A percentile compares a stretch with the other conserved stretches of the same genome.
These are phyloP conservation scores for Manduca sexta DNA, from an alignment of 1,140 invertebrate genomes.

Conservation along the genomic window DNA sequence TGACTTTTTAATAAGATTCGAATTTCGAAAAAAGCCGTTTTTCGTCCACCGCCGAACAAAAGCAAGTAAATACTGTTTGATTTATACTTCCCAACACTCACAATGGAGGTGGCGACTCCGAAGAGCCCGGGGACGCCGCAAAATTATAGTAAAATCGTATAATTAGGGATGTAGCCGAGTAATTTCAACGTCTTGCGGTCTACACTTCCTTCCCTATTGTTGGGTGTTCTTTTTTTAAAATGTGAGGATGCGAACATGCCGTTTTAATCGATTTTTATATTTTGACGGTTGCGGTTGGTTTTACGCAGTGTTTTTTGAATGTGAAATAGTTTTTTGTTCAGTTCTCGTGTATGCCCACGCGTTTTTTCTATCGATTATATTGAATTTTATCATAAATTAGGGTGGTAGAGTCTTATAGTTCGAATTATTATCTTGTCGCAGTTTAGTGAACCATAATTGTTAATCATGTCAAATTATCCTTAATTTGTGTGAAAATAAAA, in stretches of 20 bases:
- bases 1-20: slow-evolving; percentile 2
- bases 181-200: slow-evolving; percentile 60
- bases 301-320: slow-evolving; percentile 38
- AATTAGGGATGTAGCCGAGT: slow-evolving; percentile 56
- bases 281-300: slow-evolving; percentile 62
- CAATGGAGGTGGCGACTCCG: slow-evolving; percentile 50
- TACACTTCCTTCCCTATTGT: slow-evolving; percentile 60
- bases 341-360: slow-evolving; percentile 24
- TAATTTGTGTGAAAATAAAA: too few relatives aligned
- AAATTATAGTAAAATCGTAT: slow-evolving; percentile 62
- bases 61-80: slow-evolving; percentile 49
- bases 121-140: slow-evolving; percentile 32
- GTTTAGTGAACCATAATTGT: too few relatives aligned
- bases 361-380: slow-evolving; percentile 6
- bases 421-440: too few relatives aligned
- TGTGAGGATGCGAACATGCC: slow-evolving; percentile 5
- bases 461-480: too few relatives aligned
- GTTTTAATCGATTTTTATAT: slow-evolving; percentile 61
- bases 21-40: slow-evolving; percentile 23
- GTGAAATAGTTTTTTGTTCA: slow-evolving; percentile 34
- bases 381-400: too few relatives aligned
- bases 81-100: slow-evolving; percentile 41
- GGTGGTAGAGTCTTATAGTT: too few relatives aligned
- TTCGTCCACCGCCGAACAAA: slow-evolving; percentile 27
- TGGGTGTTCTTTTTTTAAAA: slow-evolving; percentile 32